Conservation (phyloP, 2,113 vertebrate species). For the Sisor rabdophorus region DNA sequence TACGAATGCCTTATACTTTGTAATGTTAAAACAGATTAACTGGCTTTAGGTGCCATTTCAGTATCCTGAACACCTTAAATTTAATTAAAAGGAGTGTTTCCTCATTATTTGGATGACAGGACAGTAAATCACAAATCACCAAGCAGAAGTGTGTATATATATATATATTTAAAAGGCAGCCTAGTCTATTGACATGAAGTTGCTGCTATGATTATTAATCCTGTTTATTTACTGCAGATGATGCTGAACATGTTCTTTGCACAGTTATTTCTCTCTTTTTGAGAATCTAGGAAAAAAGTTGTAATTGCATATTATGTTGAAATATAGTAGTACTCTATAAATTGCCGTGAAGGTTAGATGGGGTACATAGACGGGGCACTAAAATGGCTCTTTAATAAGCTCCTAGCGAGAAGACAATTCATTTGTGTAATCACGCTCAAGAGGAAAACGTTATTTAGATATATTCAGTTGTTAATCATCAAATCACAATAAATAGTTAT, state of each 20-base stretch:
- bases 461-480: neutral
- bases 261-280: slow-evolving; percentile 13
- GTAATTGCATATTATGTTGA: slow-evolving; percentile 48
- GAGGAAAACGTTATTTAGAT: slow-evolving; percentile 6
- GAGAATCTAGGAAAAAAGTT: slow-evolving; percentile 13
- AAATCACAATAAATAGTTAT: neutral
- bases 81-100: slow-evolving; percentile 57
- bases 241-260: slow-evolving; percentile 8
- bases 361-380: slow-evolving; percentile 2
- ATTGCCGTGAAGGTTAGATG: slow-evolving; percentile 26
- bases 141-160: slow-evolving; percentile 36
- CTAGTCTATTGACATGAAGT: slow-evolving; percentile 22
- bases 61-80: slow-evolving; percentile 48
- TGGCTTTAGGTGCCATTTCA: slow-evolving; percentile 53
- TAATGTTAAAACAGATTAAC: slow-evolving; percentile 52
- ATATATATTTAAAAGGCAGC: neutral
- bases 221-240: slow-evolving; percentile 20
- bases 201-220: slow-evolving; percentile 58
- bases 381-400: slow-evolving; percentile 9
- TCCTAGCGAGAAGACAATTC: neutral
- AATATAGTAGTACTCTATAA: slow-evolving; percentile 1
- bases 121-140: slow-evolving; percentile 58
- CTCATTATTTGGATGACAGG: slow-evolving; percentile 59
- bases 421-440: neutral
- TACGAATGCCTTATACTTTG: neutral